Base-by-base conservation (phyloP, 2,113 vertebrate species). In the Centrocercus urophasianus region DNA sequence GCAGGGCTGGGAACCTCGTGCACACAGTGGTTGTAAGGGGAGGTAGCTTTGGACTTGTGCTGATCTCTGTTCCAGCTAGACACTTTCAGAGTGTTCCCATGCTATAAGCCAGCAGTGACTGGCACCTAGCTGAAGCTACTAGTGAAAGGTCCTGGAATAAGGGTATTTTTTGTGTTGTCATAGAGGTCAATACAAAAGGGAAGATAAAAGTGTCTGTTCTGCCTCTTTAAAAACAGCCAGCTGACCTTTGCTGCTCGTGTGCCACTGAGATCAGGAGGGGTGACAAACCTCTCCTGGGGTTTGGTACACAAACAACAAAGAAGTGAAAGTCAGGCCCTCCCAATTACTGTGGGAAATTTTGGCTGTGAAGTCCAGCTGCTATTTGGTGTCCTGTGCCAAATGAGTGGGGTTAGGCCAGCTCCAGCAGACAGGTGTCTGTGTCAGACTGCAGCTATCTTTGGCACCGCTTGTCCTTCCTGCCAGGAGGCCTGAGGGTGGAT, bases 1-100 rank as follows among this genome's bases (percentile, higher is more conserved):
- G 11, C 42, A 21, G 63, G 28, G 43, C 36, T 47, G 42, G 52
- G 45, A 30, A 9, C 11, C 0, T n/a, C 38, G 38, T 15, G 0
- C 10, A 12, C n/a, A 8, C 0, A 14, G 2, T 1, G 4, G 6
- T 17, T 34, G n/a, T 60, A 3, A 8, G 1, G 22, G 67, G 3
- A 45, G 42, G 80, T 30, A 16, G 36, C 18, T 36, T 56, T 17
- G 2, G 14, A 0, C 25, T 25, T 36, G 19, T 11, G 81, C 30
- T 43, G 0, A 0, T 27, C 45, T 52, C 61, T 56, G 27, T 13
- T 43, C 66, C 67, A 80, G 22, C 25, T 7, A 2, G n/a, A 6
- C 21, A 0, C 8, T 38, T 63, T 2, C 4, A 22, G 4, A 25
- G n/a, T 5, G 14, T 50, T 47, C 25, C 27, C 27, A 12, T 43